Evolutionary conservation across 2,797 vertebrate species (phyloP), one percentile per base, ranked within the genome.

Genomic region (Schizopygopsis malacanthus): DNA sequence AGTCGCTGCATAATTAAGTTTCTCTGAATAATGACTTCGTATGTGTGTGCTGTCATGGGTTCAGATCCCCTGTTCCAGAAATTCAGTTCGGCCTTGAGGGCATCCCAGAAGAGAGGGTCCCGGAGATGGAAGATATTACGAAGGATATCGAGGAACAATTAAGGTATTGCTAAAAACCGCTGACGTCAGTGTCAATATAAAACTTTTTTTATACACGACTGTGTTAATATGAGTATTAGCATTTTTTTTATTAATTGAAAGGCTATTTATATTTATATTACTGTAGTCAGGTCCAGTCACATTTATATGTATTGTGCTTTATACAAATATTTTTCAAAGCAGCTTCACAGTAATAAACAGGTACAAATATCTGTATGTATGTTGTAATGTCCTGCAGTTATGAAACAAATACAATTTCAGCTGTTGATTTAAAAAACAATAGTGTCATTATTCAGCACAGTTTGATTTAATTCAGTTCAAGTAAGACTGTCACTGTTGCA

Each of bases 31-130:
- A 54, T 59, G 56, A 45, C 67, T 85, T 69, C 3, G 33, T 25
- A 6, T 70, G n/a, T 84, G 59, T 88, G 63, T 87, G 41, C 87
- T 77, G 59, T 54, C 56, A 20, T 56, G 59, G 78, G 22, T 61
- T 85, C 86, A 95, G 94, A 83, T 92, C 92, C 11, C 69, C 52
- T 6, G 50, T 90, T 28, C 89, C 86, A 71, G 88, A 77, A 45
- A 69, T 86, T 4, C 61, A 85, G 61, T 28, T 85, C 0, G 47
- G 18, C 0, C 84, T 95, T 83, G 90, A 87, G 89, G 93, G 91
- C 85, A 94, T 96, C 87, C 91, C 93, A 16, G 95, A 95, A 88
- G 90, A 88, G 63, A 50, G 84, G 15, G 56, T 84, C 11, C 82
- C 11, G 28, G 56, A 56, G 52, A 43, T 75, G 16, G 79, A 25